phyloP scores from a whole-genome alignment of 2,797 vertebrate species.

The Merluccius polli region DNA sequence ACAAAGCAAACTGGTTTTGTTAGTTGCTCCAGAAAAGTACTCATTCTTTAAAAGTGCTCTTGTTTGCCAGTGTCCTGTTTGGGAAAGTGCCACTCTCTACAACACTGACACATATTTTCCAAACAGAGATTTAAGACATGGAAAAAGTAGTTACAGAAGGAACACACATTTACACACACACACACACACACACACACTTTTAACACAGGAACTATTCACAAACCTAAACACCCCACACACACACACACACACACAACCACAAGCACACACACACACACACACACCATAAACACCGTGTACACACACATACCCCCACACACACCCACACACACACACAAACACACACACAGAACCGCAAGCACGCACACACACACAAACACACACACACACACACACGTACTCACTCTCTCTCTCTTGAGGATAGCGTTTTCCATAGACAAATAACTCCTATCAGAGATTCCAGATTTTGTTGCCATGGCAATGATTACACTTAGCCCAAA shows the following conservation, averaged over 20 bases:
- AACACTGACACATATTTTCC: constrained; percentile 57
- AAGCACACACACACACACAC: constrained; percentile 12
- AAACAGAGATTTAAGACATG: constrained; percentile 46
- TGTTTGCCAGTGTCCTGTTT: constrained; percentile 51
- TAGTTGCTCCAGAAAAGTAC: constrained; percentile 32
- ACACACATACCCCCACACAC: constrained; percentile 15
- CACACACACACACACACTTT: constrained; percentile 30
- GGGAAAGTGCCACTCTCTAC: constrained; percentile 34
- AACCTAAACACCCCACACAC: constrained; percentile 22
- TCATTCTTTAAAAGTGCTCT: constrained; percentile 28
- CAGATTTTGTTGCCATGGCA: constrained; percentile 67
- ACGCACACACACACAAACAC: constrained; percentile 21
- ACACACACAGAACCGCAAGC: constrained; percentile 21
- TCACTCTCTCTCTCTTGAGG: constrained; percentile 23
- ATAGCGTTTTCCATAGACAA: constrained; percentile 58
- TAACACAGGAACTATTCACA: constrained; percentile 19
- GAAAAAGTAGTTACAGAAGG: constrained; percentile 42
- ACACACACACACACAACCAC: constrained; percentile 21
- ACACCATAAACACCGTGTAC: constrained; percentile 12
- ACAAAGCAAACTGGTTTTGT: constrained; percentile 22
- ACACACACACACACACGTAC: constrained; percentile 11
- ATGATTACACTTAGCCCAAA: constrained; percentile 68
- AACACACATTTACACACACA: constrained; percentile 23
- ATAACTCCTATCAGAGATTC: constrained; percentile 65
- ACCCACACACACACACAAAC: constrained; percentile 16